These are phyloP conservation scores for Euclidia mi DNA, from an alignment of 2,888 invertebrate species.

Conservation along the genomic window DNA sequence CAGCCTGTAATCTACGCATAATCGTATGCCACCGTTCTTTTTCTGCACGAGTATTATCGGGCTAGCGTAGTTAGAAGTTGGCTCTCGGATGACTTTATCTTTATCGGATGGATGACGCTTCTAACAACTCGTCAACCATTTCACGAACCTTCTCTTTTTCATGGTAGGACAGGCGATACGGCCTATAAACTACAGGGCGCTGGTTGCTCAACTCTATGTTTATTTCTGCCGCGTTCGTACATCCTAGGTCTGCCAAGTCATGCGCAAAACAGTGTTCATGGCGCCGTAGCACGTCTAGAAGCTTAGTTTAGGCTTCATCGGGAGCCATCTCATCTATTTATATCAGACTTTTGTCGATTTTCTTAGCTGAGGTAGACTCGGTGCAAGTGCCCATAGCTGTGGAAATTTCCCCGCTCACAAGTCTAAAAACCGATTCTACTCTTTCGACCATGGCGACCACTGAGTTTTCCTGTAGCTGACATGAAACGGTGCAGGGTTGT, in stretches of 20 bases:
- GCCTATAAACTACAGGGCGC: neutral
- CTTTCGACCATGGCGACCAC: no score
- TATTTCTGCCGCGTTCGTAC: conserved; percentile 2
- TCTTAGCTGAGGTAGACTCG: no score
- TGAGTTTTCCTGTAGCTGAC: neutral
- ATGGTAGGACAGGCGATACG: neutral
- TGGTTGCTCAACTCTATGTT: conserved; percentile 1
- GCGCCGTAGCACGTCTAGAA: no score
- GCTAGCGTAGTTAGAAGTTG: conserved; percentile 4
- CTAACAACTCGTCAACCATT: neutral
- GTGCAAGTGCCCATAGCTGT: no score
- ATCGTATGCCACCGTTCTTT: neutral
- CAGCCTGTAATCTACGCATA: neutral
- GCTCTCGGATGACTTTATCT: neutral
- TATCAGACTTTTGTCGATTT: no score
- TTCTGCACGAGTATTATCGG: conserved; percentile 9
- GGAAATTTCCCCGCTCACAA: no score
- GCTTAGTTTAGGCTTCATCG: no score
- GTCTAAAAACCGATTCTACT: no score
- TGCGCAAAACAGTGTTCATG: no score
- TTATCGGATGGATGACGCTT: no score
- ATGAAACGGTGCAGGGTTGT: neutral
- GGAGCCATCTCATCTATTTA: neutral
- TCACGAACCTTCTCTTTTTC: neutral
- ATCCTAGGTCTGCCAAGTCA: no score